phyloP scores from a whole-genome alignment of 2,797 vertebrate species.

The Tapera naevia region DNA sequence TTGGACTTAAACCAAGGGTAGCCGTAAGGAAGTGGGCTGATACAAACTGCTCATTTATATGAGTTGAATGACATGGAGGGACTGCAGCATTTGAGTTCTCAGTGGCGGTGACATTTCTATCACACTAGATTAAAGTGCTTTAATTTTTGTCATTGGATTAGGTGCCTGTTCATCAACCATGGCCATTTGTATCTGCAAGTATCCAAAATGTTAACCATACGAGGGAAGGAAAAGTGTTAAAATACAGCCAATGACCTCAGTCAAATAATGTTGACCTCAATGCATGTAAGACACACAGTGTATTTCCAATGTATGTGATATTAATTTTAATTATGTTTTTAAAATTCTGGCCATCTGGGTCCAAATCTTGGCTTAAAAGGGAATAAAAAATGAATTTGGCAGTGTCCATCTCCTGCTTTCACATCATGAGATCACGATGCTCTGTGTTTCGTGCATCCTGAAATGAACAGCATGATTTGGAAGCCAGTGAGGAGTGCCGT shows the following conservation, averaged over 20 bases:
- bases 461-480: background rate
- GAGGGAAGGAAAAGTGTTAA: background rate
- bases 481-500: background rate
- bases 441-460: background rate
- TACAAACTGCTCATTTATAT: background rate
- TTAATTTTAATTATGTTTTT: background rate
- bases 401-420: background rate
- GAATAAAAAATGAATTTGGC: background rate
- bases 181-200: background rate
- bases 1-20: background rate
- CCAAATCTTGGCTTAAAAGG: background rate
- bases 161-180: background rate
- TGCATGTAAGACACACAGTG: rapidly evolving
- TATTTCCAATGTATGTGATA: background rate
- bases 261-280: background rate
- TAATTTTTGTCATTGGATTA: background rate
- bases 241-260: background rate
- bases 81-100: background rate
- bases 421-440: background rate
- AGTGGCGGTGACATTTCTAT: background rate
- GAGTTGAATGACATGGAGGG: background rate
- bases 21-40: background rate
- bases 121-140: background rate
- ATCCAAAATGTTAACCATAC: background rate
- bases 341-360: background rate